Evolutionary conservation across 1,140 invertebrate genomes (phyloP).

Genomic region (Scaptomyza hsui): DNA sequence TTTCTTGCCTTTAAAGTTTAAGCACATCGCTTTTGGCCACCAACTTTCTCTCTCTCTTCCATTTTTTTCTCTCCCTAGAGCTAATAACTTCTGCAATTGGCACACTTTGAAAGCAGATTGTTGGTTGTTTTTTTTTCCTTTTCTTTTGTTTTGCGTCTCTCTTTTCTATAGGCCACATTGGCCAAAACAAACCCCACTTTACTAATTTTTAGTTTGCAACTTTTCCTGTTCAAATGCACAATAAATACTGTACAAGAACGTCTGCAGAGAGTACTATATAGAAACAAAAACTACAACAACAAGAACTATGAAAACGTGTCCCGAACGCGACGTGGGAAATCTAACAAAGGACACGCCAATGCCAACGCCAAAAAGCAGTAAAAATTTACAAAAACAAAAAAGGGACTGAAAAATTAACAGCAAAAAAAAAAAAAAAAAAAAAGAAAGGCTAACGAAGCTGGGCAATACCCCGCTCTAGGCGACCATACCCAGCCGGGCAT

Average conservation of each 20-base stretch:
- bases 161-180: constrained; percentile 47
- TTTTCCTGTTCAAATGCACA: constrained; percentile 63
- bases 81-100: constrained; percentile 69
- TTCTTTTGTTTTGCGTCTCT: too few relatives aligned
- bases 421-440: constrained; percentile 76
- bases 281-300: constrained; percentile 25
- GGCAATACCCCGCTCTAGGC: constrained; percentile 10
- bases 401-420: constrained; percentile 64
- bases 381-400: constrained; percentile 19
- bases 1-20: background rate
- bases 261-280: constrained; percentile 56
- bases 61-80: constrained; percentile 7
- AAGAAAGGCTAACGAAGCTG: constrained; percentile 60
- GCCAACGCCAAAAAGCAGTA: constrained; percentile 45
- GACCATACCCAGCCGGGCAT: constrained; percentile 47
- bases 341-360: constrained; percentile 65
- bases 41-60: background rate
- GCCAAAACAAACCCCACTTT: constrained; percentile 37
- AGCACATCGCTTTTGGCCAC: background rate
- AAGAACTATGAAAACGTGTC: constrained; percentile 37
- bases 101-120: constrained; percentile 50
- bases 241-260: constrained; percentile 67
- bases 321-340: constrained; percentile 72
- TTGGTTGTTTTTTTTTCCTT: background rate
- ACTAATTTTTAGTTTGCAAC: constrained; percentile 58